Percentiles rank a stretch among this genome's conserved stretches.
phyloP scores from a whole-genome alignment of 1,140 invertebrate species.

The Diorhabda elongata region DNA sequence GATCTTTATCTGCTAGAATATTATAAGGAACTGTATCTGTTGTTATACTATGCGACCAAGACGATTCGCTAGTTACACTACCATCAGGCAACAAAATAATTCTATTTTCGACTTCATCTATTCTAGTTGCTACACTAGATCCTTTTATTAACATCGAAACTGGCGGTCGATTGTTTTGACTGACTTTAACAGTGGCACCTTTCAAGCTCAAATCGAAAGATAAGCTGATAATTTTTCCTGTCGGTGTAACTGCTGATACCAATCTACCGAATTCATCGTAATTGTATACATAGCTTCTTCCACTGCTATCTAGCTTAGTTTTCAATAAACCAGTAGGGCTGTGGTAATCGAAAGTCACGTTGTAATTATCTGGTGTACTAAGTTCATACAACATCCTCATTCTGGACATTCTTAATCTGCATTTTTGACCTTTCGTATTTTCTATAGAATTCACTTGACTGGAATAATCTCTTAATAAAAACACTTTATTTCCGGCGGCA shows the following conservation, averaged over 20 bases:
- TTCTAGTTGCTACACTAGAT: slow-evolving; percentile 73
- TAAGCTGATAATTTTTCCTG: slow-evolving; percentile 80
- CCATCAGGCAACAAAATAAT: slow-evolving; percentile 78
- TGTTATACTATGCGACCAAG: slow-evolving; percentile 78
- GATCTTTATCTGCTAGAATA: slow-evolving; percentile 76
- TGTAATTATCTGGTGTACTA: slow-evolving; percentile 85
- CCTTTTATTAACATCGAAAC: slow-evolving; percentile 84
- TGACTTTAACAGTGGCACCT: slow-evolving; percentile 81
- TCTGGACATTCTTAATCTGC: slow-evolving; percentile 79
- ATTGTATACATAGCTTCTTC: slow-evolving; percentile 88
- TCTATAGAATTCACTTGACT: slow-evolving; percentile 89
- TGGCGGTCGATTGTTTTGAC: slow-evolving; percentile 75
- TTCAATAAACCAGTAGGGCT: slow-evolving; percentile 82
- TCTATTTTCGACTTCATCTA: slow-evolving; percentile 74
- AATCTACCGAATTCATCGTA: slow-evolving; percentile 93
- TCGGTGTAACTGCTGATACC: slow-evolving; percentile 85
- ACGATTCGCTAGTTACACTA: slow-evolving; percentile 70
- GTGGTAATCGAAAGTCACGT: slow-evolving; percentile 90
- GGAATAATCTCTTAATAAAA: slow-evolving; percentile 82
- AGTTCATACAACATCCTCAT: slow-evolving; percentile 86
- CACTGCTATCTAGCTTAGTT: slow-evolving; percentile 83
- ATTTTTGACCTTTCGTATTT: slow-evolving; percentile 91
- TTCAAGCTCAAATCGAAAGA: slow-evolving; percentile 84
- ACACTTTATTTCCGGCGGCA: slow-evolving; percentile 89
- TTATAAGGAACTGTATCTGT: slow-evolving; percentile 84